Base-by-base conservation (phyloP, 1,140 invertebrate species). In the Catajapyx aquilonaris region DNA sequence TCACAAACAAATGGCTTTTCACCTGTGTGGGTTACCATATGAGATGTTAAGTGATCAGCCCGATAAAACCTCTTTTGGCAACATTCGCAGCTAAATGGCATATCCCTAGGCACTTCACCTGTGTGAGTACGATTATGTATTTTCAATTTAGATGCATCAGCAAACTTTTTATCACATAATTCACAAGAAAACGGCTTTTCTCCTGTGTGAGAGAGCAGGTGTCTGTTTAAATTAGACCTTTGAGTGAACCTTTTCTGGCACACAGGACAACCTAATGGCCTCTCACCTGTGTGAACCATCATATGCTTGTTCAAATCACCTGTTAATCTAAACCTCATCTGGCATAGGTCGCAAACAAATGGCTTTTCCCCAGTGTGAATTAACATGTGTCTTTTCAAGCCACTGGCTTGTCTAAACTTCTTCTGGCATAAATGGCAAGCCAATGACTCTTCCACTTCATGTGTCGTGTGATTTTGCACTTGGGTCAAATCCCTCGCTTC, bases 81-180 rank as follows among this genome's bases (percentile, higher is more conserved):
- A n/a, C 31, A 17, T 19, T 19, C 30, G 18, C 41, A 42, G 5
- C 10, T 17, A 33, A 20, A 41, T 11, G n/a, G n/a, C n/a, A n/a
- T n/a, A n/a, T n/a, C n/a, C n/a, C n/a, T n/a, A n/a, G 41, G 41
- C n/a, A 33, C 40, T 21, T 40, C 41, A 7, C 30, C 25, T 35
- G 41, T 41, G 22, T 42, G 41, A 9, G 25, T 33, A 11, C 16
- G 17, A 3, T 19, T 15, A 15, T 42, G 41, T 9, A 22, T 15
- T 31, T 19, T 41, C 16, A 35, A 15, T 13, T 18, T 32, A 13
- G 9, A n/a, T 11, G 18, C 34, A 9, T 13, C 13, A n/a, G 38
- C 21, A 34, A 42, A 42, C 4, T 19, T 33, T 16, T 35, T 34
- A 13, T 35, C 22, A 23, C 41, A 42, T 11, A 41, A 17, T 20